Evolutionary conservation across 2,797 vertebrate species (phyloP), one percentile per base, ranked within the genome.

Genomic region (Gymnopithys bicolor): DNA sequence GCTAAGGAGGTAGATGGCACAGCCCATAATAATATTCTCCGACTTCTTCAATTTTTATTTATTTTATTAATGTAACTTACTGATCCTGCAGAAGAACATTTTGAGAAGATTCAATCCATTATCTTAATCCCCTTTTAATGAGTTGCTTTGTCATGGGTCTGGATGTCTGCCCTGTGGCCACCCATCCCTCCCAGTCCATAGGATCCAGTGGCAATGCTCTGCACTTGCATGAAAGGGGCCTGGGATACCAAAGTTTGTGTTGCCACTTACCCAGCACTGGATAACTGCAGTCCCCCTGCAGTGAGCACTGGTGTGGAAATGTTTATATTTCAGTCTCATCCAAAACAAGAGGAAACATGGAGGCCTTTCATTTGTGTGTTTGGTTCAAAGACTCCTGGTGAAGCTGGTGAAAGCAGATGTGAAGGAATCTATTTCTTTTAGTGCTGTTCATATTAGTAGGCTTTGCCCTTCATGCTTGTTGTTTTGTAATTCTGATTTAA

Each of bases 401-500:
- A 24, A 79, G 19, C 77, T 71, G 51, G 32, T 53, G n/a, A 43
- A 92, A 37, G 64, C 69, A 45, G 11, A 70, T 76, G 11, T 24
- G 67, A 78, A 55, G 55, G 48, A 78, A 84, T 69, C 60, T 80
- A 7, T 85, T 85, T 92, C 37, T 84, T 85, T 71, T 68, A 82
- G 53, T 55, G 48, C 41, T 77, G 30, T 59, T 81, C n/a, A 4
- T 85, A 66, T 94, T 89, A 94, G 68, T 68, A 56, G 70, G 58
- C 71, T 94, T 81, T 93, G 15, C 56, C 81, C 59, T 81, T 87
- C 43, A 33, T 89, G 52, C 92, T 91, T 76, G 66, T 88, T 19
- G 35, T 93, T 51, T 89, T 92, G 63, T 85, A 84, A 84, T 92
- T 95, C 78, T 84, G 83, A 89, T 89, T 92, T 93, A 97, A 92